phyloP scores from a whole-genome alignment of 2,797 vertebrate genomes.

The Tangara arthus region DNA sequence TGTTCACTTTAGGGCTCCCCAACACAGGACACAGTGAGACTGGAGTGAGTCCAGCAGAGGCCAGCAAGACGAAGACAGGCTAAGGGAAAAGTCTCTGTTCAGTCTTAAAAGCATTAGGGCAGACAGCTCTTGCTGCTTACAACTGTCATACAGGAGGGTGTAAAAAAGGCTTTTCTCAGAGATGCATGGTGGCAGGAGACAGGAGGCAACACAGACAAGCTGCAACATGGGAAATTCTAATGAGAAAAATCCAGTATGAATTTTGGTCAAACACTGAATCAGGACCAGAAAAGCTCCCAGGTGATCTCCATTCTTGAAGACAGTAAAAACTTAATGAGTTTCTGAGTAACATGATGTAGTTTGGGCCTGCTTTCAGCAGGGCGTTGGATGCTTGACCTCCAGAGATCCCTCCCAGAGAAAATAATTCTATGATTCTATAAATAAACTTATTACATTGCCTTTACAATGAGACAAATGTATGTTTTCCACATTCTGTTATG shows the following conservation, averaged over 20 bases:
- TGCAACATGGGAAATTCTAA: not conserved
- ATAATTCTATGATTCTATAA: not conserved
- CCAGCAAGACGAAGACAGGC: not conserved
- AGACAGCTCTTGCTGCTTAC: not conserved
- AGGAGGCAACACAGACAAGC: not conserved
- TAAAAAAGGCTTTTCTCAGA: not conserved
- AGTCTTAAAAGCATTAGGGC: not conserved
- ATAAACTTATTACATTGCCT: not conserved
- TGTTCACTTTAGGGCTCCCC: not conserved
- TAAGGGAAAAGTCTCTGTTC: not conserved
- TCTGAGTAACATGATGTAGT: not conserved
- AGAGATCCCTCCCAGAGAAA: not conserved
- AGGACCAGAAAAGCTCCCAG: not conserved
- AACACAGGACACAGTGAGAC: not conserved
- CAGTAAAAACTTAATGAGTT: not conserved
- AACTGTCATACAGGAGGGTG: not conserved
- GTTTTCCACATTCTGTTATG: not conserved
- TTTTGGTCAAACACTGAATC: not conserved
- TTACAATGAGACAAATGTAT: not conserved
- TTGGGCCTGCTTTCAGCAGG: not conserved
- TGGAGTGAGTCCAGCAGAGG: not conserved
- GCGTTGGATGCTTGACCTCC: not conserved
- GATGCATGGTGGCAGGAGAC: not conserved
- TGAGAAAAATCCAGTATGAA: not conserved
- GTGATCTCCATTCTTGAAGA: not conserved